Percentiles rank a stretch among this genome's conserved stretches.
Conservation (phyloP, 2,797 vertebrate genomes). For the Cynodonichthys magdalenae region DNA sequence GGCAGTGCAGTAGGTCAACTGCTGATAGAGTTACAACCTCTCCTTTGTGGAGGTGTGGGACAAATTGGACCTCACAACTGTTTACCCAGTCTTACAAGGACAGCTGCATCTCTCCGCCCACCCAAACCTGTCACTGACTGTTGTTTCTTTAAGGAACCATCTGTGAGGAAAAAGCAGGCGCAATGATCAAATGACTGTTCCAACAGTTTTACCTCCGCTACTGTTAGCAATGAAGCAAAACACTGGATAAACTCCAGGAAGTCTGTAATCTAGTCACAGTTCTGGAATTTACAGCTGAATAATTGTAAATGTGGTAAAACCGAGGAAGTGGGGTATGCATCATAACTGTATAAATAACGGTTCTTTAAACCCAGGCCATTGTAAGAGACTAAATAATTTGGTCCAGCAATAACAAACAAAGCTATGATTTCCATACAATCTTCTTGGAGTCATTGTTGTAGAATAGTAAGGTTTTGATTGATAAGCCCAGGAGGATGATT, state of each 20-base stretch:
- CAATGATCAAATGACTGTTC: conserved; percentile 67
- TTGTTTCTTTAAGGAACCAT: conserved; percentile 69
- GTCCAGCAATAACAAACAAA: too few species aligned
- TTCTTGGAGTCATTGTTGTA: too few species aligned
- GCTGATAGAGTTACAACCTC: conserved; percentile 76
- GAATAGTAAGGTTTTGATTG: too few species aligned
- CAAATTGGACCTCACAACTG: conserved; percentile 78
- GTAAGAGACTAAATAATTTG: too few species aligned
- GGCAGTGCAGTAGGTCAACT: conserved; percentile 77
- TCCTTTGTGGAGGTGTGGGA: conserved; percentile 75
- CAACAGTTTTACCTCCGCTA: conserved; percentile 60
- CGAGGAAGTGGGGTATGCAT: too few species aligned
- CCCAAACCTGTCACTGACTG: conserved; percentile 61
- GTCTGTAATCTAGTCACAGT: conserved; percentile 53
- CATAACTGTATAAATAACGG: too few species aligned
- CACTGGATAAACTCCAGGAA: conserved; percentile 36
- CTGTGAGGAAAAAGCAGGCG: conserved; percentile 64
- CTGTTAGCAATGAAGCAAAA: conserved; percentile 32
- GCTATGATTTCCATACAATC: too few species aligned
- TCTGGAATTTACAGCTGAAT: conserved; percentile 19
- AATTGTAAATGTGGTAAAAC: too few species aligned
- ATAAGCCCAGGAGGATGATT: too few species aligned
- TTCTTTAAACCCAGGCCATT: too few species aligned
- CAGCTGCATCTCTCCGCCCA: conserved; percentile 76
- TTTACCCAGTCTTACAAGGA: conserved; percentile 71